These are phyloP conservation scores for Phenganax marumi DNA, from an alignment of 92 coral and sea anemone species.

Conservation along the genomic window DNA sequence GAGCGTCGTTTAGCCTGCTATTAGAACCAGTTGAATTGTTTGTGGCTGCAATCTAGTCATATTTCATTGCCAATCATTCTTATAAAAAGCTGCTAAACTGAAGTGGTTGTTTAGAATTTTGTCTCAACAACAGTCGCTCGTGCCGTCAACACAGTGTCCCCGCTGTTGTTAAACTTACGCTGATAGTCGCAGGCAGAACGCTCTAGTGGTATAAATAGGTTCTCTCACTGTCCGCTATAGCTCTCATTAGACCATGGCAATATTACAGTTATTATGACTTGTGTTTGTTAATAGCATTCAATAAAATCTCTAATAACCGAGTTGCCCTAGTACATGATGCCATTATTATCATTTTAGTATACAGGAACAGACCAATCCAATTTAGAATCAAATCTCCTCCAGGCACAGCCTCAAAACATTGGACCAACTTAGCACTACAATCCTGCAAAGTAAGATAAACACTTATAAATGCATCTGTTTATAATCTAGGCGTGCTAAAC, in stretches of 20 bases:
- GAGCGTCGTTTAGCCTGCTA: constrained; percentile 46
- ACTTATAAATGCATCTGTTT: background rate
- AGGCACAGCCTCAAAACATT: background rate
- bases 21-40: constrained; percentile 29
- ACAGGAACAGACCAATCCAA: too few species aligned
- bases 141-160: too few species aligned
- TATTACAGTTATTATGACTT: background rate
- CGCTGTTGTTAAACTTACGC: too few species aligned
- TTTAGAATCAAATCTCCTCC: too few species aligned
- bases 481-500: background rate
- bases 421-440: background rate
- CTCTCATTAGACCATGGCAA: background rate
- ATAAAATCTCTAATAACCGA: background rate
- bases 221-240: background rate
- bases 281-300: background rate
- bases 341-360: too few species aligned
- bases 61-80: constrained; percentile 30
- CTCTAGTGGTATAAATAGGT: background rate
- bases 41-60: constrained; percentile 14
- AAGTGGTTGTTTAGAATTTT: background rate
- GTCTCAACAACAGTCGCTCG: background rate
- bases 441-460: too few species aligned
- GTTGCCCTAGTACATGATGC: background rate
- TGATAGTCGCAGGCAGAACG: too few species aligned
- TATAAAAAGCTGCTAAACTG: background rate